Evolutionary conservation across 2,113 vertebrate genomes (phyloP).

Genomic region (Martes martes): DNA sequence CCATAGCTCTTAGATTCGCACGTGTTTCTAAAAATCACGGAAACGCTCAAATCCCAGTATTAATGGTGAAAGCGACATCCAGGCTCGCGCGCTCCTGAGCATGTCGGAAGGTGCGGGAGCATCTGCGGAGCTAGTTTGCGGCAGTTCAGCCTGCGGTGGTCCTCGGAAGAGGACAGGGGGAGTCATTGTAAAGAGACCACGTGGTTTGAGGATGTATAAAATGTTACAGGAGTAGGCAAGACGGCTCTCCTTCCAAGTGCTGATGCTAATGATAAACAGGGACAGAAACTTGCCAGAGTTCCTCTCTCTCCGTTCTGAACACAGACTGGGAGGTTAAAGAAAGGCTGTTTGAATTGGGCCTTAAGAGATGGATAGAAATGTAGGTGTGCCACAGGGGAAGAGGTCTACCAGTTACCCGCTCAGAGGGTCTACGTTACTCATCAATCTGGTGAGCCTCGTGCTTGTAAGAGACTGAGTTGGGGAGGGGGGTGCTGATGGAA

Average conservation of each 20-base stretch:
- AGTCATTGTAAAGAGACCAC: background rate
- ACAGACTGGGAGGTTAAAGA: background rate
- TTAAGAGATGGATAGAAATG: background rate
- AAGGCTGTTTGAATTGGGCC: background rate
- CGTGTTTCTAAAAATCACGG: slow-evolving; percentile 21
- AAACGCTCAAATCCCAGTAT: background rate
- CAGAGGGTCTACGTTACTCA: background rate
- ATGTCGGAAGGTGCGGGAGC: background rate
- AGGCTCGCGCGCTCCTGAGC: background rate
- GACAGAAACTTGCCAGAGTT: background rate
- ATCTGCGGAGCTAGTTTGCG: background rate
- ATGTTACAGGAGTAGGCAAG: background rate
- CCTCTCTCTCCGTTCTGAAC: background rate
- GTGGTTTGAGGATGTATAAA: background rate
- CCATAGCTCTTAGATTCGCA: background rate
- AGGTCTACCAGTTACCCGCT: background rate
- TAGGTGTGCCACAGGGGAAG: background rate
- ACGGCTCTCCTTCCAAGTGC: background rate
- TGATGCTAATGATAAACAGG: background rate
- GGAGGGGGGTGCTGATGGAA: background rate
- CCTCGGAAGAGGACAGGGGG: background rate
- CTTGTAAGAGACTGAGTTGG: background rate
- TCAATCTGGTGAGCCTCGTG: background rate
- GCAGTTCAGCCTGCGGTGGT: background rate
- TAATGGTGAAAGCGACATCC: background rate